Evolutionary conservation across 2,888 invertebrate genomes (phyloP).

Genomic region (Sphaerophoria rueppellii): DNA sequence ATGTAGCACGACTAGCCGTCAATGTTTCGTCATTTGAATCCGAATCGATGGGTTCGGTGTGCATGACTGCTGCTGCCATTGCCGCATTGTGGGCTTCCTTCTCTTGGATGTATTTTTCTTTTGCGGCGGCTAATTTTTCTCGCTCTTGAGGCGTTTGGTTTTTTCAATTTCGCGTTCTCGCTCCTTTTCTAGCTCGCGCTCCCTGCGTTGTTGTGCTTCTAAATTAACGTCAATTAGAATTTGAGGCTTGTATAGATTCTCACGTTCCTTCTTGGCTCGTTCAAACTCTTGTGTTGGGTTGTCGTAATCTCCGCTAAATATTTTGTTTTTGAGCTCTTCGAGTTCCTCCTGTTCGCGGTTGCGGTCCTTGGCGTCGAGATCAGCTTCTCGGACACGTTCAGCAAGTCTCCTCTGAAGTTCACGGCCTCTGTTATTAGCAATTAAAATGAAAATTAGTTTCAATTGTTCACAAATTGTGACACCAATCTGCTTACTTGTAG

Average conservation of each 20-base stretch:
- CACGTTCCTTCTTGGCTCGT: conserved; percentile 88
- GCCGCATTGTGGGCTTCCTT: conserved; percentile 86
- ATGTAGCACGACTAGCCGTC: conserved; percentile 72
- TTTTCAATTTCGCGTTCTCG: conserved; percentile 79
- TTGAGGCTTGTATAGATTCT: conserved; percentile 92
- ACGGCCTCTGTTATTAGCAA: conserved; percentile 84
- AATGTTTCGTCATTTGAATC: conserved; percentile 84
- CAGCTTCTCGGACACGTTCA: conserved; percentile 96
- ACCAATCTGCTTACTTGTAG: conserved; percentile 86
- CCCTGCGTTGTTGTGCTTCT: conserved; percentile 85
- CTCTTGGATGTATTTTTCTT: conserved; percentile 79
- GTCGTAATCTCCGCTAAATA: conserved; percentile 87
- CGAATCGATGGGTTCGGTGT: conserved; percentile 86
- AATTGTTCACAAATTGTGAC: not conserved
- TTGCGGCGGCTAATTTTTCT: conserved; percentile 68
- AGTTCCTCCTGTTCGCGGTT: conserved; percentile 94
- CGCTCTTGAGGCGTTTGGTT: conserved; percentile 80
- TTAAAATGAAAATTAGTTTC: not conserved
- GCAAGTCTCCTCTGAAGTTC: conserved; percentile 95
- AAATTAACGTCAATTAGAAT: conserved; percentile 88
- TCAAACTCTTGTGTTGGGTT: conserved; percentile 87
- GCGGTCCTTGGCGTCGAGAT: conserved; percentile 94
- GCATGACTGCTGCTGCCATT: conserved; percentile 74
- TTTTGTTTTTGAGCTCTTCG: conserved; percentile 90
- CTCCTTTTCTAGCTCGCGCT: conserved; percentile 84